Base-by-base conservation (phyloP, 2,113 vertebrate species). In the Meles meles region DNA sequence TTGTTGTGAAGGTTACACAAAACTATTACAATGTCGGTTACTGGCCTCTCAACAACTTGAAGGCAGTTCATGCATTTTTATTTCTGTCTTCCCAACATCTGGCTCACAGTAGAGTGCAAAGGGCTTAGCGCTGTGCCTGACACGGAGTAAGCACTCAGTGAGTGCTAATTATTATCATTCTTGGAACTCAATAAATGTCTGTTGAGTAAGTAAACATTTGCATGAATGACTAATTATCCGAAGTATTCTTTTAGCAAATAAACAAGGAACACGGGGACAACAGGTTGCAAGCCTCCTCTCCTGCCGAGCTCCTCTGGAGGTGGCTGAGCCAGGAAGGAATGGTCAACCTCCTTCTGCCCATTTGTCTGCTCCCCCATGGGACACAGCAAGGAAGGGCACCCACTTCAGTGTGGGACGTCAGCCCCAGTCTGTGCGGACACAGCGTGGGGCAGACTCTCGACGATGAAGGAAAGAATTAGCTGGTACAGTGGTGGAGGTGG, bases 241-340 rank as follows among this genome's bases (percentile, higher is more conserved):
- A 93, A 97, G 93, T 93, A 92, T 97, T 96, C 86, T 90, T 90
- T 96, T 59, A 93, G 86, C 86, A 94, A 82, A 84, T 90, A 94
- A 94, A 87, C 92, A 90, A 96, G 49, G 86, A 93, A 90, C 67
- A 83, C 9, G n/a, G 85, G 81, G 81, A 90, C 96, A 94, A 71
- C 74, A 96, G 94, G 94, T 90, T 96, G 86, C 61, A 49, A 39
- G 31, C 79, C 72, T 80, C 81, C 52, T 96, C 85, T 93, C 74
- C 92, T 94, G 96, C 92, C 89, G 86, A 34, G 77, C 67, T 96
- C 80, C 77, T 87, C 34, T 31, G 34, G 86, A 90, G 52, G 69
- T 89, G 83, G 92, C 92, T 79, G 94, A 90, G 82, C 92, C 44
- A 18, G 44, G 80, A 87, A 96, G 83, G 92, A 69, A 44, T 52